Base-by-base conservation (phyloP, 2,113 vertebrate species). In the Cichladusa arquata region DNA sequence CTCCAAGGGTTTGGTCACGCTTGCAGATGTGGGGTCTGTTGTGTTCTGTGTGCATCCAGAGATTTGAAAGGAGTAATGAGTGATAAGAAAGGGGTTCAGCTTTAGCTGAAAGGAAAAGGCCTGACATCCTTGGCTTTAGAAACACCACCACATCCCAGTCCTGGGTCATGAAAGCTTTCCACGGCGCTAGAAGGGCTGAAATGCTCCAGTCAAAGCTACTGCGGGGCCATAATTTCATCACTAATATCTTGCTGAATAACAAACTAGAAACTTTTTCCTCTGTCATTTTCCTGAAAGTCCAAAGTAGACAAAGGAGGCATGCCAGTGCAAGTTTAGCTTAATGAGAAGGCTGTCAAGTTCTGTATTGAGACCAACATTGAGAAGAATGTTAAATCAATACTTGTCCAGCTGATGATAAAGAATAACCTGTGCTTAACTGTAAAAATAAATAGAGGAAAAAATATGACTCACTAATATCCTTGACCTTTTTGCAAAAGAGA, bases 261-360 rank as follows among this genome's bases (percentile, higher is more conserved):
- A 16, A 82, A 66, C 25, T 48, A 64, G 51, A 15, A 48, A 28
- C 44, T 45, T 86, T 82, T 71, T 70, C 62, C 22, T 77, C 38
- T 48, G 36, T 90, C 4, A 5, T 88, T 38, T 26, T 3, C 1
- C 64, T 92, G 19, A 16, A 94, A 90, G 60, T 71, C 28, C 73
- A 29, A 88, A 78, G 79, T n/a, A 92, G 90, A 69, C 62, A 88
- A 77, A 86, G 54, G 61, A 92, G n/a, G 17, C 53, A 57, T 57
- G 54, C 56, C 57, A 81, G 25, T 72, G 57, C 86, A 90, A 92
- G 67, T 92, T 92, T 60, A 95, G 80, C 72, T 94, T 92, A 88
- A 77, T 4, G 1, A 83, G 69, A 61, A 73, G 40, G 72, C 90
- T 33, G 1, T 88, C 64, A 51, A 22, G 47, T 88, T 86, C 69